Base-by-base conservation (phyloP, 2,113 vertebrate species). In the Suricata suricatta region DNA sequence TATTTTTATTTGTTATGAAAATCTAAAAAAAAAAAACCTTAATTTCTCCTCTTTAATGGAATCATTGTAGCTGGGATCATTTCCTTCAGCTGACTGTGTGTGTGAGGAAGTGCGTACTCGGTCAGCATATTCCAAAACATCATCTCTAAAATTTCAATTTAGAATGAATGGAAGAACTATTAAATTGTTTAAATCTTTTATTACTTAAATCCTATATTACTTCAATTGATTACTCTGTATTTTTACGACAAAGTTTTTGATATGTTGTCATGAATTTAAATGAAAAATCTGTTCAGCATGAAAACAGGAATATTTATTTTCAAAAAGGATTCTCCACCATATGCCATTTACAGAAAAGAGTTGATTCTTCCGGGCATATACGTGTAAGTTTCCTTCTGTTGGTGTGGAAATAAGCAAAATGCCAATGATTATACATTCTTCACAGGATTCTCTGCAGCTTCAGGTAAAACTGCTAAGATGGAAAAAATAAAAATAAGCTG, bases 291-390 rank as follows among this genome's bases (percentile, higher is more conserved):
- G 11, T 76, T 96, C 64, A 68, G 9, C 50, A 93, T 95, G 19
- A 77, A 96, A 84, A 72, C 31, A 92, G 35, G n/a, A 71, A 10
- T 15, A 44, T 14, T 96, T 95, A 54, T 79, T 81, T 85, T 96
- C 33, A 95, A 92, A 87, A 96, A 85, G 0, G 47, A 90, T 94
- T 91, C 27, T 92, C 2, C 16, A 85, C 12, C 9, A 80, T 38
- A 60, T 88, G 84, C 66, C 2, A 97, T 96, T 96, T 98, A 91
- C 14, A 86, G 74, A 81, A n/a, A 88, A 88, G 10, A 47, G 19
- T 50, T 25, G 96, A 33, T 85, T 90, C 16, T 72, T 88, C 0
- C 52, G 27, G 63, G 76, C 0, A 90, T 85, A 88, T 50, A 90
- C 81, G 2, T 69, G 64, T 44, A 57, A 33, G 5, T 33, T 66